Evolutionary conservation across 1,140 invertebrate species (phyloP).

Genomic region (Drosophila mayri): DNA sequence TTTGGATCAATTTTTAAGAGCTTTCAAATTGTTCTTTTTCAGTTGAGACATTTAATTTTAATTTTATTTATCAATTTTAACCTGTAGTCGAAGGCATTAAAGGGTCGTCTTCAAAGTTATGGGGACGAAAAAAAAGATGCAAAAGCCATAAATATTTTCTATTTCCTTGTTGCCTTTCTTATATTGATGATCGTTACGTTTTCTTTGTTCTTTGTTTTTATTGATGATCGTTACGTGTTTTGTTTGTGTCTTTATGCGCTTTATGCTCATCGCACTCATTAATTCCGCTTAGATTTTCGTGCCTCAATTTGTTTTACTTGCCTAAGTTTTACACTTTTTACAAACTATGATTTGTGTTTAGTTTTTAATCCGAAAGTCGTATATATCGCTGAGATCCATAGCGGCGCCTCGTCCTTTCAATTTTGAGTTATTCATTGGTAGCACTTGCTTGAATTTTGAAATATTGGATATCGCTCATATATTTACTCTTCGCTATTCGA

Average conservation of each 20-base stretch:
- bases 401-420: conserved; percentile 14
- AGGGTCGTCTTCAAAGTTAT: conserved; percentile 6
- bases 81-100: conserved; percentile 1
- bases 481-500: conserved; percentile 9
- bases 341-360: conserved; percentile 78
- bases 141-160: conserved; percentile 23
- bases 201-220: conserved; percentile 7
- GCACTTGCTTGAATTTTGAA: conserved; percentile 15
- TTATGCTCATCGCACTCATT: conserved; percentile 10
- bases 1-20: background rate
- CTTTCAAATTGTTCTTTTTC: no score
- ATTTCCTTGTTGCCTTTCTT: no score
- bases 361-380: conserved; percentile 45
- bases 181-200: conserved; percentile 11
- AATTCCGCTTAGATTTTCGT: conserved; percentile 11
- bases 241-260: conserved; percentile 5
- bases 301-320: conserved; percentile 65
- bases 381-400: conserved; percentile 41
- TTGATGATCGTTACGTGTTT: conserved; percentile 15
- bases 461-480: background rate
- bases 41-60: no score
- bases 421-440: conserved; percentile 6
- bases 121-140: background rate
- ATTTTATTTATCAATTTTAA: no score
- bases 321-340: conserved; percentile 54